Conservation (phyloP, 1,140 invertebrate genomes). For the Heliconius congener region DNA sequence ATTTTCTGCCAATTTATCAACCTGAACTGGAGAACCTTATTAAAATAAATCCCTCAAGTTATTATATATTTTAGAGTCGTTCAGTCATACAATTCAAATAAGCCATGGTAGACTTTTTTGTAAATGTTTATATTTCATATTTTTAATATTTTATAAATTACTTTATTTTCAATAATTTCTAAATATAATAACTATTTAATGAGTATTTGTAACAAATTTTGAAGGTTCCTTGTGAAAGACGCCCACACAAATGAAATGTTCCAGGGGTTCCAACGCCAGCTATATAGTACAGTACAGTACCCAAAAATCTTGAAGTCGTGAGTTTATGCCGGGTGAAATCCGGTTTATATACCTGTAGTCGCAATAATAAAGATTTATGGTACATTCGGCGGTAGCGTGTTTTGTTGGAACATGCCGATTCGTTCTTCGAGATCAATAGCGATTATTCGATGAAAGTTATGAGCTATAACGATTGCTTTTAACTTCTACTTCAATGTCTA, state of each 20-base stretch:
- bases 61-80: too few species aligned
- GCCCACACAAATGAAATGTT: background rate
- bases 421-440: constrained; percentile 78
- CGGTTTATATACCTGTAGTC: constrained; percentile 78
- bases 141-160: too few species aligned
- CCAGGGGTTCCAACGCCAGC: background rate
- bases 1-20: too few species aligned
- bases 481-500: constrained; percentile 55
- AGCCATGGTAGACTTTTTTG: too few species aligned
- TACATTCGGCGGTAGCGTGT: constrained; percentile 79
- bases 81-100: too few species aligned
- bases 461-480: constrained; percentile 71
- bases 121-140: too few species aligned
- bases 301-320: constrained; percentile 78
- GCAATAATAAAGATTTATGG: constrained; percentile 81
- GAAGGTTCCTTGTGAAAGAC: too few species aligned
- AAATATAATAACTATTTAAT: too few species aligned
- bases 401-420: constrained; percentile 78
- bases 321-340: constrained; percentile 70
- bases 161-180: too few species aligned
- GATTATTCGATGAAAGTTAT: constrained; percentile 70
- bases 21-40: too few species aligned
- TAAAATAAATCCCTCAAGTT: too few species aligned
- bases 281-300: constrained; percentile 24
- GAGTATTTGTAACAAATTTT: too few species aligned